Evolutionary conservation across 2,888 invertebrate species (phyloP).

Genomic region (Idaea straminata): DNA sequence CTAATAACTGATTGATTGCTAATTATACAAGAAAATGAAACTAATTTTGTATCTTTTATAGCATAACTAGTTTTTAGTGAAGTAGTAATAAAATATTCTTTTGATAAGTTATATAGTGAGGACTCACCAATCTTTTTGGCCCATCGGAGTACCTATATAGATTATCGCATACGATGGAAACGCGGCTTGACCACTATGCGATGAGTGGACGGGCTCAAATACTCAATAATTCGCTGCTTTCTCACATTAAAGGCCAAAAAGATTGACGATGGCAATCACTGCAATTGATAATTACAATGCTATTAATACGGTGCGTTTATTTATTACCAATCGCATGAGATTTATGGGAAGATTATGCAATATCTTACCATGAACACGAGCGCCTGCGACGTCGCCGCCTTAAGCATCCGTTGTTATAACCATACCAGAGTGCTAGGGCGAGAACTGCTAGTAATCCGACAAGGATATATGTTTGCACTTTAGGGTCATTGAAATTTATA

Average conservation of each 20-base stretch:
- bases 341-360: too few species aligned
- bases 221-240: background rate
- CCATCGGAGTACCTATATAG: too few species aligned
- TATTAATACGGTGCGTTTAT: background rate
- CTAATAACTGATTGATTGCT: too few species aligned
- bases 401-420: conserved; percentile 46
- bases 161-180: too few species aligned
- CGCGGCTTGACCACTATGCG: background rate
- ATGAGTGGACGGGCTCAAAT: background rate
- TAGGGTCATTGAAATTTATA: conserved; percentile 37
- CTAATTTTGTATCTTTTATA: too few species aligned
- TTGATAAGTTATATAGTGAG: too few species aligned
- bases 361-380: background rate
- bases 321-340: too few species aligned
- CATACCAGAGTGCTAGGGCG: conserved; percentile 47
- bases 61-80: too few species aligned
- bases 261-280: background rate
- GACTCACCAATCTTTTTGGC: too few species aligned
- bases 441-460: conserved; percentile 45
- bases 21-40: too few species aligned
- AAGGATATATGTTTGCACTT: conserved; percentile 44
- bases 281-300: background rate
- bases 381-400: conserved; percentile 25
- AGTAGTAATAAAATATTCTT: too few species aligned
- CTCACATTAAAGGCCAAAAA: background rate